These are phyloP conservation scores for Xenopus laevis DNA, from an alignment of 2,113 vertebrate genomes.

Conservation along the genomic window DNA sequence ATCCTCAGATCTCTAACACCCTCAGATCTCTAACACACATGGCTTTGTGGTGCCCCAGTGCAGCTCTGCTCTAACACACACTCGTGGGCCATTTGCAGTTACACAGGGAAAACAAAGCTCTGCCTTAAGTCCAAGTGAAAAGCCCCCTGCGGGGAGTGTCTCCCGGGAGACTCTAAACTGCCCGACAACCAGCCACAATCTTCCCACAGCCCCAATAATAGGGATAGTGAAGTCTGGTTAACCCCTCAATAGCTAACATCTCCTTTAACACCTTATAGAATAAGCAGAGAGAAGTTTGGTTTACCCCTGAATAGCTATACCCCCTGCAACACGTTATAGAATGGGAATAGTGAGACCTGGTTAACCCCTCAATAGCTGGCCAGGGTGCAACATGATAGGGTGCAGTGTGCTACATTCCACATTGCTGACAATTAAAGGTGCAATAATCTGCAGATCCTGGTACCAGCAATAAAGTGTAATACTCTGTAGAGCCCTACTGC, in stretches of 20 bases:
- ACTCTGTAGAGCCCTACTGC: no score
- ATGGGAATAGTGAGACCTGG: background rate
- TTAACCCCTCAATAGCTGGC: background rate
- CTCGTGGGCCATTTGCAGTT: constrained; percentile 18
- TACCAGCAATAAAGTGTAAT: no score
- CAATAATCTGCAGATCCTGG: no score
- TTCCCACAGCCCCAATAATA: constrained; percentile 85
- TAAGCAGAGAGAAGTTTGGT: no score
- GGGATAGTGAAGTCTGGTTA: constrained; percentile 55
- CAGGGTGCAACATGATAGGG: no score
- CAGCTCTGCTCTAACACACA: background rate
- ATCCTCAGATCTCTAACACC: no score
- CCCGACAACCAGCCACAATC: constrained; percentile 87
- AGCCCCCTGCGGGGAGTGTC: constrained; percentile 89
- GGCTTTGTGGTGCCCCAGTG: background rate
- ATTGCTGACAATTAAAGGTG: no score
- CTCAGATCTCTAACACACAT: no score
- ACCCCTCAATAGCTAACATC: no score
- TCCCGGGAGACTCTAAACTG: constrained; percentile 91
- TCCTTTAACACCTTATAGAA: no score
- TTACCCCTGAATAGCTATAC: no score
- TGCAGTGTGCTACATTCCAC: no score
- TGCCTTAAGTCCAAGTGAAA: constrained; percentile 59
- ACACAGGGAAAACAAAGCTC: constrained; percentile 26
- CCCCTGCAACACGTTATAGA: constrained; percentile 50